Evolutionary conservation across 2,797 vertebrate genomes (phyloP).

Genomic region (Pagetopsis macropterus): DNA sequence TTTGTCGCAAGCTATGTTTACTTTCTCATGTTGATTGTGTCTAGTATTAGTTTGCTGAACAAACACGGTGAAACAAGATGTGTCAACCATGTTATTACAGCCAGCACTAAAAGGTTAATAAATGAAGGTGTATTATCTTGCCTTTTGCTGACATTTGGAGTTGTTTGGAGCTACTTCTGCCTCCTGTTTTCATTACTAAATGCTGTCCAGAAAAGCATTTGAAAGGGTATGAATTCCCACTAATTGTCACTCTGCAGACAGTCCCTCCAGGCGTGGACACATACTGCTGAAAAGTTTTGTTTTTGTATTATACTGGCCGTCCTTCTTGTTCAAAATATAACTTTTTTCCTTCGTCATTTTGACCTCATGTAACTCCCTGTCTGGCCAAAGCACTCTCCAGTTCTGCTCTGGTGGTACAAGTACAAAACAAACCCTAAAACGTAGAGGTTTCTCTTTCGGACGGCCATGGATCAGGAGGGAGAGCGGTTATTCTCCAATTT

Average conservation of each 20-base stretch:
- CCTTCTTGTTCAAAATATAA: not conserved
- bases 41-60: not conserved
- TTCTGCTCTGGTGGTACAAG: too few species aligned
- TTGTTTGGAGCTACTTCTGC: slow-evolving; percentile 1
- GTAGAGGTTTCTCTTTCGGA: too few species aligned
- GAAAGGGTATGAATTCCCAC: not conserved
- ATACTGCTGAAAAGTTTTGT: not conserved
- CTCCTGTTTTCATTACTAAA: not conserved
- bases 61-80: not conserved
- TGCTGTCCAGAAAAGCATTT: not conserved
- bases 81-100: not conserved
- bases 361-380: not conserved
- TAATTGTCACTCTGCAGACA: slow-evolving; percentile 19
- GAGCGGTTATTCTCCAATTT: too few species aligned
- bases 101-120: not conserved
- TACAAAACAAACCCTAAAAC: too few species aligned
- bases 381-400: too few species aligned
- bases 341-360: not conserved
- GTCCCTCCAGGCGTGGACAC: not conserved
- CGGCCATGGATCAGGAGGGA: too few species aligned
- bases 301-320: not conserved
- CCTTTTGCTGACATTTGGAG: not conserved
- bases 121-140: not conserved
- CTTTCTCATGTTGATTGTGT: not conserved
- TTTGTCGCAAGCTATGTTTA: not conserved